phyloP scores from a whole-genome alignment of 2,888 invertebrate species.

The Bombyx huttoni region DNA sequence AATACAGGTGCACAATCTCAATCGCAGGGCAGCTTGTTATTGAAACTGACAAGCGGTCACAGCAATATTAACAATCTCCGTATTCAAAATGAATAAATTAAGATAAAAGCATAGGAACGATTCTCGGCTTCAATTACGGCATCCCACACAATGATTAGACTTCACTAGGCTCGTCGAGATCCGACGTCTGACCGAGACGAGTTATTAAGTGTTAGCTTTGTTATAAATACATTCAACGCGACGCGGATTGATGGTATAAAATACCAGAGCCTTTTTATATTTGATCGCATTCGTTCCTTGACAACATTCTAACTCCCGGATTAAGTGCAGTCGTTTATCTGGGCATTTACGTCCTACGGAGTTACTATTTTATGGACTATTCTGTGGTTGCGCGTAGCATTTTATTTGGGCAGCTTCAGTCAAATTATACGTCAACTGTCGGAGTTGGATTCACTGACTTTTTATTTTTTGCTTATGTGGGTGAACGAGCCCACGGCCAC shows the following conservation, averaged over 20 bases:
- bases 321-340: conserved; percentile 62
- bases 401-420: conserved; percentile 44
- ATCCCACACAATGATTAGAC: conserved; percentile 68
- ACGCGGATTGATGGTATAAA: conserved; percentile 62
- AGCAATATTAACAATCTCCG: conserved; percentile 59
- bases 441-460: conserved; percentile 20
- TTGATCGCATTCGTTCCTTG: conserved; percentile 57
- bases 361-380: conserved; percentile 49
- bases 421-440: conserved; percentile 27
- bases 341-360: conserved; percentile 49
- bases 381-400: conserved; percentile 33
- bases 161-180: conserved; percentile 47
- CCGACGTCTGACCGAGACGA: conserved; percentile 46
- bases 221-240: conserved; percentile 64
- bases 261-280: conserved; percentile 48
- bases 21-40: conserved; percentile 45
- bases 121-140: conserved; percentile 62
- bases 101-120: conserved; percentile 60
- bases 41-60: conserved; percentile 63
- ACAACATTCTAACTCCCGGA: conserved; percentile 66
- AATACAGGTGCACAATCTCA: conserved; percentile 41
- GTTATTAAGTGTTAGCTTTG: conserved; percentile 66
- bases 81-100: conserved; percentile 62
- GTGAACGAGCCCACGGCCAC: no score
- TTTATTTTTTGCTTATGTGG: no score